A percentile compares a stretch with the other conserved stretches of the same genome.
Evolutionary conservation across 2,113 vertebrate genomes (phyloP).

Genomic region (Myiozetetes cayanensis): DNA sequence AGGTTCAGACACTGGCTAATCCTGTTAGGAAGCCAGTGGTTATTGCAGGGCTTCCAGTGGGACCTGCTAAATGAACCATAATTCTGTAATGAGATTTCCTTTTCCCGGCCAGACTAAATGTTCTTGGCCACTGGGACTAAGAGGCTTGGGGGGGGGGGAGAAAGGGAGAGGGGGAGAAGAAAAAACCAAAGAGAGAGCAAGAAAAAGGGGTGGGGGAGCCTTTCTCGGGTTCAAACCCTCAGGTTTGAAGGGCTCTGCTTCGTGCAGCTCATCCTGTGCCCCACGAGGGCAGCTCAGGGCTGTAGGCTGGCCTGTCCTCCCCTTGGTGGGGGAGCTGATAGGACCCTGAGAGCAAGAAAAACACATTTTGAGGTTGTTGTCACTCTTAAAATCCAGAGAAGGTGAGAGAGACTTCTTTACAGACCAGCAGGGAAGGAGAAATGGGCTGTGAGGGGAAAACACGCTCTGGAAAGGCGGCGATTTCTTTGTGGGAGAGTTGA

Average conservation of each 20-base stretch:
- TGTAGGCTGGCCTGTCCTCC: not conserved
- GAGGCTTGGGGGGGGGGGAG: not conserved
- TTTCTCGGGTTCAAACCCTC: not conserved
- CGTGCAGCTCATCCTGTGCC: not conserved
- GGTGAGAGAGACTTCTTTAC: fast-evolving
- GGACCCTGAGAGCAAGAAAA: not conserved
- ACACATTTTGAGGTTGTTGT: not conserved
- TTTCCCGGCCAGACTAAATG: conserved; percentile 50
- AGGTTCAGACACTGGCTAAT: conserved; percentile 61
- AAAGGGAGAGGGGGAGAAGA: too few species aligned
- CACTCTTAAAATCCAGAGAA: not conserved
- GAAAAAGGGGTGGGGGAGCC: not conserved
- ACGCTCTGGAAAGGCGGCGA: fast-evolving
- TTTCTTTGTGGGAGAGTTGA: not conserved
- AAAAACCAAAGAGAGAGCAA: not conserved
- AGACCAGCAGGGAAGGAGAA: not conserved
- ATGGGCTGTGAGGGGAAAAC: not conserved
- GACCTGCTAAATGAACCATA: conserved; percentile 59
- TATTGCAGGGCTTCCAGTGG: conserved; percentile 66
- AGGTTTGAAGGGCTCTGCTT: not conserved
- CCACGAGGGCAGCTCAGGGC: not conserved
- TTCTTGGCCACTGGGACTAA: conserved; percentile 51
- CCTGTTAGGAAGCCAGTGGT: conserved; percentile 68
- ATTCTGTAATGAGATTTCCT: conserved; percentile 70
- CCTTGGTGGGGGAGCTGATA: not conserved